Evolutionary conservation across 2,888 invertebrate species (phyloP).

Genomic region (Chymomyza caudatula): DNA sequence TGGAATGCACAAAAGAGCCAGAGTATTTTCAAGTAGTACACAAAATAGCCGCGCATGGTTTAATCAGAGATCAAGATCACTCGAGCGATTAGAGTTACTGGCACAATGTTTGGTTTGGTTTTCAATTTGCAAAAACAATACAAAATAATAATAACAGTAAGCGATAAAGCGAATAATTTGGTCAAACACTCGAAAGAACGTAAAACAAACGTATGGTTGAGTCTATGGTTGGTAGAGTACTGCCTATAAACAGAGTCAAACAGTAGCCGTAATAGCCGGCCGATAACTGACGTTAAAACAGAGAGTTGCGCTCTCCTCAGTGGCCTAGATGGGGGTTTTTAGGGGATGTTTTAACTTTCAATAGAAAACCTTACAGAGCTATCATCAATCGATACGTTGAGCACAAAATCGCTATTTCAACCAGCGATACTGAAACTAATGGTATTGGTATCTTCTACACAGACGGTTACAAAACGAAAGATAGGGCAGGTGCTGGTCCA

Average conservation of each 20-base stretch:
- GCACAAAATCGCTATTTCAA: no score
- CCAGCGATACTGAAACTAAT: no score
- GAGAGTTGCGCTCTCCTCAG: slow-evolving; percentile 2
- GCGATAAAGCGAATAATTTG: slow-evolving; percentile 34
- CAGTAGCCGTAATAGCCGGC: slow-evolving; percentile 20
- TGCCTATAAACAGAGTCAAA: slow-evolving; percentile 27
- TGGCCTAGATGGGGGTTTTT: no score
- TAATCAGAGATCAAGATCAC: slow-evolving; percentile 38
- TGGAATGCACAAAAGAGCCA: slow-evolving; percentile 33
- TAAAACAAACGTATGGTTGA: slow-evolving; percentile 37
- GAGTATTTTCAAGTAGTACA: slow-evolving; percentile 58
- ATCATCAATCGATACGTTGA: no score
- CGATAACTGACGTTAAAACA: slow-evolving; percentile 13
- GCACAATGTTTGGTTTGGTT: slow-evolving; percentile 15
- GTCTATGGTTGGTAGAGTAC: slow-evolving; percentile 41
- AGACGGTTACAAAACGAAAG: no score
- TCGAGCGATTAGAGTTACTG: slow-evolving; percentile 46
- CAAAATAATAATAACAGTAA: slow-evolving; percentile 41
- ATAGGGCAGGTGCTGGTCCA: no score
- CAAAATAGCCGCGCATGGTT: slow-evolving; percentile 48
- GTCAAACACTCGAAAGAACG: slow-evolving; percentile 15
- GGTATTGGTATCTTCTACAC: no score
- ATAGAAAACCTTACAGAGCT: no score
- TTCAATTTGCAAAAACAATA: slow-evolving; percentile 20
- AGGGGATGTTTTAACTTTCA: no score